Base-by-base conservation (phyloP, 2,888 invertebrate genomes). In the Parasteatoda lunata region DNA sequence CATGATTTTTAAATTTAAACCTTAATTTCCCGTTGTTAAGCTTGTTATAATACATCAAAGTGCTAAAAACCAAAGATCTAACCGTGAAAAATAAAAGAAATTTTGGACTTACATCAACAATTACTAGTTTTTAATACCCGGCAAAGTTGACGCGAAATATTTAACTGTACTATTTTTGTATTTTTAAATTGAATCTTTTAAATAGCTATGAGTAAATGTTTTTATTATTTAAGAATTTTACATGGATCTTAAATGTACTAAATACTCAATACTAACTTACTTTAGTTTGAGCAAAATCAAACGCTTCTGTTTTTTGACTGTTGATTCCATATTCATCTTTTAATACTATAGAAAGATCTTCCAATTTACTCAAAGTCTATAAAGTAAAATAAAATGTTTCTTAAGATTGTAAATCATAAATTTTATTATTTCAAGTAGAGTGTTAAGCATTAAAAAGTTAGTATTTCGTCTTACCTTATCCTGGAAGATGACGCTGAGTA, bases 231-330 rank as follows among this genome's bases (percentile, higher is more conserved):
- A 13, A 71, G 49, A 71, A 49, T 71, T 11, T 48, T 49, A 64
- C 3, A 64, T n/a, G 64, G 13, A 64, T 15, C 4, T 15, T 64
- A 13, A 64, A 6, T 64, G 64, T 15, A 68, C 68, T 30, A 64
- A 73, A 70, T 30, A 30, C 51, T 68, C 30, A n/a, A 13, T n/a
- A n/a, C 13, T 66, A 15, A 68, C 52, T 71, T 80, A 89, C 90
- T 75, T 88, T 89, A 0, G 88, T 89, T 77, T 89, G 90, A 30
- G 88, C 89, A 65, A 90, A 90, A 89, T 93, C 93, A 77, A 93
- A 91, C 79, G 93, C 92, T 59, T 92, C 91, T 72, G 93, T 93
- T 89, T 93, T 93, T 8, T 90, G 90, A 3, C 91, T 86, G 88
- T 91, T 91, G 77, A 92, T 91, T 4, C 93, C 93, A 81, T 93